A percentile compares a stretch with the other conserved stretches of the same genome.
phyloP scores from a whole-genome alignment of 2,797 vertebrate species.

The Betta splendens region DNA sequence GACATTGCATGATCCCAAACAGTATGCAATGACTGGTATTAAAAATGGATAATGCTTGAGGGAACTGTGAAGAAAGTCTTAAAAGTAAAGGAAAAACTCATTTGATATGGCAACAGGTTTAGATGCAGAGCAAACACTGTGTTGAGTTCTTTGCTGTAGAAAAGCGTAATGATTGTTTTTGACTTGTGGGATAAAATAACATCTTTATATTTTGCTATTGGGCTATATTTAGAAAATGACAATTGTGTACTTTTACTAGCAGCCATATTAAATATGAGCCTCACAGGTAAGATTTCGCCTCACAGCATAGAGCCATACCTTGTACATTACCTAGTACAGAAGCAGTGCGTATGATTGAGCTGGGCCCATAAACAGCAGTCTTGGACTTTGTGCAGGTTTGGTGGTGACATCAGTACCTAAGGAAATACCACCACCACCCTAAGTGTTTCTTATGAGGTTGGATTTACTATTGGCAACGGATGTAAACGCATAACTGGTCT shows the following conservation, averaged over 20 bases:
- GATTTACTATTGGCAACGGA: constrained; percentile 54
- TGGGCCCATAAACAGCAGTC: constrained; percentile 15
- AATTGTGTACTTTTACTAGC: constrained; percentile 3
- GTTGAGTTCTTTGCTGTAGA: no score
- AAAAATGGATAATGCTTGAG: not conserved
- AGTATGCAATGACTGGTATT: not conserved
- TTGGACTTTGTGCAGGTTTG: constrained; percentile 28
- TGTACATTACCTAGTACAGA: not conserved
- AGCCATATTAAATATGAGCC: not conserved
- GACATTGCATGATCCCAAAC: not conserved
- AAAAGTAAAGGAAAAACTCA: no score
- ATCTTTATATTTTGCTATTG: constrained; percentile 10
- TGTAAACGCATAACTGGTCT: constrained; percentile 53
- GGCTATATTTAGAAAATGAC: constrained; percentile 6
- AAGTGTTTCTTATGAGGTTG: constrained; percentile 65
- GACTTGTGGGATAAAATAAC: constrained; percentile 6
- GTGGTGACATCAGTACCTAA: constrained; percentile 19
- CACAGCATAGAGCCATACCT: not conserved
- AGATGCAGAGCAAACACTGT: constrained; percentile 10
- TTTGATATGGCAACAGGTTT: constrained; percentile 12
- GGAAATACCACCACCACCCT: constrained; percentile 26
- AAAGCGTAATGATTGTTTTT: constrained; percentile 8
- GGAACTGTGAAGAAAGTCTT: constrained; percentile 17
- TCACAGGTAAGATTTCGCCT: constrained; percentile 7
- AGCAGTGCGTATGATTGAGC: constrained; percentile 38